Evolutionary conservation across 2,888 invertebrate species (phyloP), one percentile per base, ranked within the genome.

Genomic region (Pandemis cinnamomeana): DNA sequence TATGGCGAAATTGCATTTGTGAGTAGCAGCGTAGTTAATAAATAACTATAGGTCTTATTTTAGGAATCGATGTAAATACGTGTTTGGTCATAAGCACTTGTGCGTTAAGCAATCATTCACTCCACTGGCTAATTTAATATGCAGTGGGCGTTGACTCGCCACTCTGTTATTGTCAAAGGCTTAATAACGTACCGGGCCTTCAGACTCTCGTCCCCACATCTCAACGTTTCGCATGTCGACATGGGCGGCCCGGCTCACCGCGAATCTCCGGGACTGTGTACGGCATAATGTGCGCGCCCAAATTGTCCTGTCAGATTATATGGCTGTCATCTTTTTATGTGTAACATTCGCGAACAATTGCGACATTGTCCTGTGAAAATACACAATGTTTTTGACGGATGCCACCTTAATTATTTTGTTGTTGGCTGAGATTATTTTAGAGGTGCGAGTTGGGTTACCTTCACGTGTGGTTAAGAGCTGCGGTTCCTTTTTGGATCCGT

Each of bases 271-370:
- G 20, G 60, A 15, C 6, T 61, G 58, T 13, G 53, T 67, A 27
- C 7, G 58, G n/a, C 36, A 15, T 41, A 53, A 51, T 11, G 41
- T 67, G 6, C 48, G 15, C 53, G 42, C n/a, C 48, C 4, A 61
- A 67, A 71, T 61, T 53, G 61, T 61, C 62, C 62, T 20, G 55
- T 67, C 51, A 51, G 67, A 67, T 72, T 48, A 67, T 67, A 72
- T 42, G 51, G 42, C 46, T 62, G 72, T 46, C 46, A 36, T 58
- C 48, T 41, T 71, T 60, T 48, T 41, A 46, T 15, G 41, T 46
- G 58, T 58, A 64, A 61, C 61, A 61, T 51, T 66, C 64, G 20
- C 13, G 51, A 66, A 66, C 46, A 27, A 41, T 51, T 36, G 64
- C 36, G 36, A 20, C 64, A 66, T 63, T 66, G 48, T 51, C 51